Percentiles rank a stretch among this genome's conserved stretches.
Conservation (phyloP, 2,113 vertebrate genomes). For the Pyrgilauda ruficollis region DNA sequence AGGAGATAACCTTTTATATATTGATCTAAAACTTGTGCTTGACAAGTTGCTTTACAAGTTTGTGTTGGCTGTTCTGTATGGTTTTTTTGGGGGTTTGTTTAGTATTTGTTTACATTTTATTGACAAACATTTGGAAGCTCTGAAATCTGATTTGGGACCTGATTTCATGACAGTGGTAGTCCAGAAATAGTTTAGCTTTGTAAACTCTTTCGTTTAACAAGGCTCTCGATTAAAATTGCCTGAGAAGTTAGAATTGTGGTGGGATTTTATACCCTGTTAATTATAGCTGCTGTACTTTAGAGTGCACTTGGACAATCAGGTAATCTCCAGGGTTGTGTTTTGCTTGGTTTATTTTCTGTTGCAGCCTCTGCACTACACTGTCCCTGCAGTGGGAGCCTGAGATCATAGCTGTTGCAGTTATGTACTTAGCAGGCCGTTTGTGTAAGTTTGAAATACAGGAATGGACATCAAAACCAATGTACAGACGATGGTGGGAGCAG, state of each 20-base stretch:
- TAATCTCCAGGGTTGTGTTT: not conserved
- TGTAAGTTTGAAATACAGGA: slow-evolving; percentile 99
- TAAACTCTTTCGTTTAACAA: not conserved
- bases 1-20: not conserved
- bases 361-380: slow-evolving; percentile 94
- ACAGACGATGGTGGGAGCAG: slow-evolving; percentile 97
- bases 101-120: not conserved
- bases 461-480: slow-evolving; percentile 95
- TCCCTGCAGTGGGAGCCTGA: slow-evolving; percentile 98
- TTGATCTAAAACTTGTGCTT: not conserved
- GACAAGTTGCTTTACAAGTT: not conserved
- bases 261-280: not conserved
- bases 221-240: not conserved
- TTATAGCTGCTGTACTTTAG: not conserved
- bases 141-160: not conserved
- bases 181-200: not conserved
- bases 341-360: not conserved
- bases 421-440: slow-evolving; percentile 95
- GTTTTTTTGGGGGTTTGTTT: not conserved
- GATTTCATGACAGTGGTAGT: not conserved
- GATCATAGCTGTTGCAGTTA: slow-evolving; percentile 97
- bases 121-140: not conserved
- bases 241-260: not conserved
- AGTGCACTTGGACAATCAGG: not conserved
- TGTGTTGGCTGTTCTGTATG: not conserved